These are phyloP conservation scores for Teleiodes luculella DNA, from an alignment of 2,888 invertebrate genomes.

Conservation along the genomic window DNA sequence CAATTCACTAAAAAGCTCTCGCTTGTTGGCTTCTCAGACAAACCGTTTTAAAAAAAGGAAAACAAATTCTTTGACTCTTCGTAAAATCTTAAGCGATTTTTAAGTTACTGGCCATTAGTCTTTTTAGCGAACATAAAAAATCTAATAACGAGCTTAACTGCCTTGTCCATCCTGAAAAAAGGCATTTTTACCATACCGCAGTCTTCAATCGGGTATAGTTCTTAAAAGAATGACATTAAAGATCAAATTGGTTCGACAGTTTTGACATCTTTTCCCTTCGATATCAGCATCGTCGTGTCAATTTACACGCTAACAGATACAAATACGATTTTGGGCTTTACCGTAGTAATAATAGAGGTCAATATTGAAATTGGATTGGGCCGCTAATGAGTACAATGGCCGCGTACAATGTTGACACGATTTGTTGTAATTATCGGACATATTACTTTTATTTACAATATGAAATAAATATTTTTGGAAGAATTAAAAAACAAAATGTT, in stretches of 20 bases:
- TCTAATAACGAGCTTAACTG: neutral
- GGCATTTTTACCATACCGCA: neutral
- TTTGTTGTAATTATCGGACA: slow-evolving; percentile 24
- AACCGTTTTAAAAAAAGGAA: too few relatives aligned
- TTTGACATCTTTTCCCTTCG: slow-evolving; percentile 9
- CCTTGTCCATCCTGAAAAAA: slow-evolving; percentile 2
- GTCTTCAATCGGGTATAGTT: neutral
- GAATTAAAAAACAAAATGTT: too few relatives aligned
- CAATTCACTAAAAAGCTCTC: too few relatives aligned
- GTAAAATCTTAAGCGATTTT: neutral
- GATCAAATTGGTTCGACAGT: neutral
- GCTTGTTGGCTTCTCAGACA: too few relatives aligned
- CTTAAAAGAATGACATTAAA: neutral
- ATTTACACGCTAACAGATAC: slow-evolving; percentile 50
- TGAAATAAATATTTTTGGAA: neutral
- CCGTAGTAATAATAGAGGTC: slow-evolving; percentile 33
- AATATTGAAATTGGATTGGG: slow-evolving; percentile 20
- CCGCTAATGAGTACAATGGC: slow-evolving; percentile 28
- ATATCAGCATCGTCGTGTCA: slow-evolving; percentile 27
- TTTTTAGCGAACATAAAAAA: slow-evolving; percentile 3
- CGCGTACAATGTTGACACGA: slow-evolving; percentile 7
- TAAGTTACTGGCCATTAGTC: neutral
- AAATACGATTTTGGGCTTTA: slow-evolving; percentile 35
- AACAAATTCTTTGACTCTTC: neutral
- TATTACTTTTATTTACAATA: neutral